Percentiles rank a stretch among this genome's conserved stretches.
These are phyloP conservation scores for Mungos mungo DNA, from an alignment of 2,113 vertebrate genomes.

Conservation along the genomic window DNA sequence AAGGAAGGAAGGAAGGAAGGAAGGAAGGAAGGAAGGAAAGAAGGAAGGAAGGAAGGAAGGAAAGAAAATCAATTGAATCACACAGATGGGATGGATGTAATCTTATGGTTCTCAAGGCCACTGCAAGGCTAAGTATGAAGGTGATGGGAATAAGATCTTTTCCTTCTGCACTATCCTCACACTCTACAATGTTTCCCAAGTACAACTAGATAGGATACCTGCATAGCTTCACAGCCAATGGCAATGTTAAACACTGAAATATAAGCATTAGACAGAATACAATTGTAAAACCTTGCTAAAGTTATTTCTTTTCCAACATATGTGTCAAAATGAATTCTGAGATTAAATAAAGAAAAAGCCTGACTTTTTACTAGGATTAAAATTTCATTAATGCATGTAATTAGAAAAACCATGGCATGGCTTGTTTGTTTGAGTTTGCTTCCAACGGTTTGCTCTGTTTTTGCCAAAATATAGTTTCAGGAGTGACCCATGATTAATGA, in stretches of 20 bases:
- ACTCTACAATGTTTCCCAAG: neutral
- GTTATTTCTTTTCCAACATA: neutral
- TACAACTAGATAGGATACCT: neutral
- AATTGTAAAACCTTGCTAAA: neutral
- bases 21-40: too few species aligned
- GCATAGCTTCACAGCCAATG: too few species aligned
- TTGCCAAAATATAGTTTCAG: neutral
- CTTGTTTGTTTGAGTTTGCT: neutral
- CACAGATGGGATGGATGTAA: neutral
- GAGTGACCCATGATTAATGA: neutral
- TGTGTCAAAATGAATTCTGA: neutral
- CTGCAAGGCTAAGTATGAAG: neutral
- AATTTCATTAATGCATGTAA: neutral
- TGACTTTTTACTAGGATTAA: neutral
- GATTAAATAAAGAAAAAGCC: neutral
- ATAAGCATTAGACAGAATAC: neutral
- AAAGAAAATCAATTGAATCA: neutral
- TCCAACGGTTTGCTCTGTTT: neutral
- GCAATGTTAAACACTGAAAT: neutral
- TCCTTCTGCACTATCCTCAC: fast-evolving
- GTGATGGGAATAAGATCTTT: neutral
- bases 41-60: too few species aligned
- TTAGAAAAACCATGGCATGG: neutral
- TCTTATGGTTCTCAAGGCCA: neutral
- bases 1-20: too few species aligned